Evolutionary conservation across 2,888 invertebrate genomes (phyloP).

Genomic region (Eubasilissa splendida): DNA sequence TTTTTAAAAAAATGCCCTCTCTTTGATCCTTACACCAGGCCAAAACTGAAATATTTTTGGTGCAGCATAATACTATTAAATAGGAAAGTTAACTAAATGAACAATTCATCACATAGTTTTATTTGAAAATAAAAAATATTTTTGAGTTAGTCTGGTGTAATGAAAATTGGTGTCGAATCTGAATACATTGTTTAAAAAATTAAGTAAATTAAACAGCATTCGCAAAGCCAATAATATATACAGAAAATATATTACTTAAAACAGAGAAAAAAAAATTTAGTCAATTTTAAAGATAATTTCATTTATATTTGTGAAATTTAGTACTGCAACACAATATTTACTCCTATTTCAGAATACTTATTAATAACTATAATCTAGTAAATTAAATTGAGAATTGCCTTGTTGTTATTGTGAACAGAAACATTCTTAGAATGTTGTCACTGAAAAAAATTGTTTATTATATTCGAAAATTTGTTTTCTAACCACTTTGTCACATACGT

Average conservation of each 20-base stretch:
- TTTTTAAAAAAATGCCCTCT: too few relatives aligned
- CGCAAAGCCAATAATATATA: constrained; percentile 10
- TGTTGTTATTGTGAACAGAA: constrained; percentile 13
- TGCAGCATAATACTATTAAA: too few relatives aligned
- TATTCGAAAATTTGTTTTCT: constrained; percentile 22
- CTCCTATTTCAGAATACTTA: constrained; percentile 35
- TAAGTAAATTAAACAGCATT: background rate
- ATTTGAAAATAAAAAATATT: too few relatives aligned
- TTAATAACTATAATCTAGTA: constrained; percentile 17
- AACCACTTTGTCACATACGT: constrained; percentile 33
- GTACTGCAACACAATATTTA: constrained; percentile 32
- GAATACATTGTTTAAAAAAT: too few relatives aligned
- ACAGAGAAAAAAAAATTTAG: constrained; percentile 5
- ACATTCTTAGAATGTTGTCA: constrained; percentile 45
- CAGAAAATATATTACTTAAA: background rate
- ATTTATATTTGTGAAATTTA: constrained; percentile 14
- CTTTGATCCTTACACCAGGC: too few relatives aligned
- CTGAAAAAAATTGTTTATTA: constrained; percentile 3
- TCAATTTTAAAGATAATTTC: constrained; percentile 21
- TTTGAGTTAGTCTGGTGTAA: too few relatives aligned
- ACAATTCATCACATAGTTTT: too few relatives aligned
- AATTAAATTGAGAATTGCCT: constrained; percentile 39
- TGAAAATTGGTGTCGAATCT: too few relatives aligned
- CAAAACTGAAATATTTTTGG: too few relatives aligned
- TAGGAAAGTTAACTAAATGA: too few relatives aligned